Evolutionary conservation across 1,140 invertebrate genomes (phyloP).

Genomic region (Saccostrea cuccullata): DNA sequence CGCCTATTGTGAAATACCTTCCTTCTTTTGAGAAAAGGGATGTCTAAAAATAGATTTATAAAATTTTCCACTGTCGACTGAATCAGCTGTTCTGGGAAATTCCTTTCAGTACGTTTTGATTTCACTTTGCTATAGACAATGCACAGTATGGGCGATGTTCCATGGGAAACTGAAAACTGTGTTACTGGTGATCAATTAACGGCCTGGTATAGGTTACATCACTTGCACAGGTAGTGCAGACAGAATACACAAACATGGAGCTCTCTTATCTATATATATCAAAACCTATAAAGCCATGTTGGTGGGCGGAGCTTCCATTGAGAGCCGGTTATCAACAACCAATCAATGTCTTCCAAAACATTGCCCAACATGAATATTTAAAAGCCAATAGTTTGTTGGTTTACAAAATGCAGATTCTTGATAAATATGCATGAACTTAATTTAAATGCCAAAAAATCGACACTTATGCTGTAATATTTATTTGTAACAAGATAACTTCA

Average conservation of each 20-base stretch:
- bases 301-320: neutral
- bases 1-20: neutral
- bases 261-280: constrained; percentile 25
- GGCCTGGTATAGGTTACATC: neutral
- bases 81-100: neutral
- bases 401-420: too few species aligned
- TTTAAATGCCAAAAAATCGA: too few species aligned
- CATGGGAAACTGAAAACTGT: too few species aligned
- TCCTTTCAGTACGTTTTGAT: neutral
- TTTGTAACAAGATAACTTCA: too few species aligned
- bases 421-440: too few species aligned
- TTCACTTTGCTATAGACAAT: constrained; percentile 6
- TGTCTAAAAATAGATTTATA: constrained; percentile 18
- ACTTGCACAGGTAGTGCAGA: constrained; percentile 4
- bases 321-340: neutral
- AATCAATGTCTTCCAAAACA: neutral
- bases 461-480: too few species aligned
- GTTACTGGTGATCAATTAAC: neutral
- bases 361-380: neutral
- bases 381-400: neutral
- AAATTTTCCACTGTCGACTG: constrained; percentile 2
- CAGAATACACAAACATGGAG: constrained; percentile 6
- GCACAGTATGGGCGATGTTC: neutral
- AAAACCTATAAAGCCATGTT: constrained; percentile 1
- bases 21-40: neutral